Base-by-base conservation (phyloP, 2,888 invertebrate species). In the Meandrusa payeni region DNA sequence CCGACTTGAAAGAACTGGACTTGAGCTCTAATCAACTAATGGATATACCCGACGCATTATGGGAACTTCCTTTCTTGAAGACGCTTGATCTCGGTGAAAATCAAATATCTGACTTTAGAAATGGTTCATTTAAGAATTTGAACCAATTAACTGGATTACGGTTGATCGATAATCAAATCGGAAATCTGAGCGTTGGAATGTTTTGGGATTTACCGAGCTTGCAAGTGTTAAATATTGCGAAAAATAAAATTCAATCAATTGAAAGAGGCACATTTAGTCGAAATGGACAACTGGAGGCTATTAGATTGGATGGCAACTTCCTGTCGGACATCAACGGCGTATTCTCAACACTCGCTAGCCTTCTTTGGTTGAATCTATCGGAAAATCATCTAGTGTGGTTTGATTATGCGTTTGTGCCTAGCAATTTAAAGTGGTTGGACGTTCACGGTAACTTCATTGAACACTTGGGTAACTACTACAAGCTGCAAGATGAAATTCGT, bases 351-450 rank as follows among this genome's bases (percentile, higher is more conserved):
- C 88, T 97, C 15, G 92, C 94, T n/a, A 94, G 93, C 54, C 88
- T 97, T 47, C 83, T 95, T 65, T 94, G 96, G 93, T 86, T 97
- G 46, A 97, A 97, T 80, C 89, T 97, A 37, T 96, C 96, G 24
- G 95, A 95, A 85, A 97, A 97, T 88, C 95, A 95, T 85, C 88
- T 97, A 65, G 94, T 95, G 57, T 95, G 95, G 95, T 97, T 97
- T 79, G 97, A 97, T 78, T 97, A 95, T 72, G 96, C 96, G 39
- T 95, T 97, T 75, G 93, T 97, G 63, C 97, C 97, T 13, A 93
- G 93, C 54, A 95, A 95, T 77, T 86, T 97, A 43, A 95, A 95
- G 81, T 96, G 95, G 95, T 88, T 97, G 69, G 96, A 97, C 71
- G 93, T 97, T 66, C 96, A 96, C 72, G 93, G 95, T 38, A 97